Conservation (phyloP, 2,113 vertebrate species). For the Verasper variegatus region DNA sequence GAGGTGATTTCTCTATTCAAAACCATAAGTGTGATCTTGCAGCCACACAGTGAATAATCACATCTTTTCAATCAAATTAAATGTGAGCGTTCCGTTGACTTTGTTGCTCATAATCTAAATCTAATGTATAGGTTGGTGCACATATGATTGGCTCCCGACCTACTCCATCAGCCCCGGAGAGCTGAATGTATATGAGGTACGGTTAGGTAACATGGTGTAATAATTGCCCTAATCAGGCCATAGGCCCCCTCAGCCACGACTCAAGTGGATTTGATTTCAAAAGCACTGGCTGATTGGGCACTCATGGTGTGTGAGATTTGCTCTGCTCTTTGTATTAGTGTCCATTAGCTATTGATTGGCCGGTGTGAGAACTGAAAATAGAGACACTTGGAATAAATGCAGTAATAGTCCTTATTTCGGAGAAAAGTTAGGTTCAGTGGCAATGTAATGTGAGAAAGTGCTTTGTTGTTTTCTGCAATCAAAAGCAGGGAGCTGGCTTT, state of each 20-base stretch:
- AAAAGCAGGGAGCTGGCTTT: neutral
- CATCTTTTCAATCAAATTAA: conserved; percentile 24
- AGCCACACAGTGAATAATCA: conserved; percentile 13
- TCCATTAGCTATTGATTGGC: conserved; percentile 62
- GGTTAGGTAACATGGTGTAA: neutral
- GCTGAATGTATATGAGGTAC: neutral
- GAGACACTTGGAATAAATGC: conserved; percentile 45
- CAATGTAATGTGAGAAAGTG: neutral
- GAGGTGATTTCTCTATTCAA: conserved; percentile 30
- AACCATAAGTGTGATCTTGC: conserved; percentile 26
- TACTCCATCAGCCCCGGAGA: neutral
- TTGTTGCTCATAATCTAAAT: neutral
- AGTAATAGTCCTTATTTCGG: conserved; percentile 8
- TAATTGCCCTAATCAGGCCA: conserved; percentile 53
- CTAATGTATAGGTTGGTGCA: conserved; percentile 15
- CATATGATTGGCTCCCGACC: conserved; percentile 1
- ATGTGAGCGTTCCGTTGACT: neutral
- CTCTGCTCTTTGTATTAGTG: conserved; percentile 53
- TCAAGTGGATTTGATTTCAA: conserved; percentile 63
- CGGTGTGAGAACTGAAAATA: neutral
- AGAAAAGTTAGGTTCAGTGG: neutral
- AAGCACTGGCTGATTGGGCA: conserved; percentile 57
- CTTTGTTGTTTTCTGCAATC: neutral
- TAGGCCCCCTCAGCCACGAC: conserved; percentile 17
- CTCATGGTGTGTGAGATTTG: conserved; percentile 53